A percentile compares a stretch with the other conserved stretches of the same genome.
These are phyloP conservation scores for Acronicta psi DNA, from an alignment of 2,888 invertebrate species.

Conservation along the genomic window DNA sequence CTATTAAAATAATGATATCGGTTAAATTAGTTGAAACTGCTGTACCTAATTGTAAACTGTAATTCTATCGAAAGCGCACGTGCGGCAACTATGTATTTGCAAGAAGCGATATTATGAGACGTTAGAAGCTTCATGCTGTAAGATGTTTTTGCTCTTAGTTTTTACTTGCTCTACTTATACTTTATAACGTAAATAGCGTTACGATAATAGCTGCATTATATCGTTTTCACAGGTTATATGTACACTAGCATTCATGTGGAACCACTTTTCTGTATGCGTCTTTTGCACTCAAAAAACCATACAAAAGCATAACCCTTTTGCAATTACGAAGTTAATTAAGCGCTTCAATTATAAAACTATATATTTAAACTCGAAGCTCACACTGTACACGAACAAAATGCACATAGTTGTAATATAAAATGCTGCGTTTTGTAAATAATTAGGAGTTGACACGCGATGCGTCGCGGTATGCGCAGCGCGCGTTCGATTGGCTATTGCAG, in stretches of 20 bases:
- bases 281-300: slow-evolving; percentile 26
- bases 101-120: slow-evolving; percentile 5
- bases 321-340: slow-evolving; percentile 26
- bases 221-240: slow-evolving; percentile 3
- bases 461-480: slow-evolving; percentile 34
- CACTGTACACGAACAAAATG: slow-evolving; percentile 46
- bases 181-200: slow-evolving; percentile 21
- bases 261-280: too few relatives aligned
- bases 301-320: slow-evolving; percentile 13
- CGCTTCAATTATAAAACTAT: slow-evolving; percentile 39
- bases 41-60: slow-evolving; percentile 9
- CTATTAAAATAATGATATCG: slow-evolving; percentile 18
- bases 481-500: slow-evolving; percentile 43
- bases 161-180: slow-evolving; percentile 1
- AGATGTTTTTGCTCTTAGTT: slow-evolving; percentile 21
- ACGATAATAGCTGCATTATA: slow-evolving; percentile 12
- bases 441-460: slow-evolving; percentile 47
- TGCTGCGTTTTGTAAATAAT: slow-evolving; percentile 37
- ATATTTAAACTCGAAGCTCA: slow-evolving; percentile 36
- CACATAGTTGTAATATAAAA: slow-evolving; percentile 33
- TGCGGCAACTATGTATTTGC: background rate
- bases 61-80: slow-evolving; percentile 24
- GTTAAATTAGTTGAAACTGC: slow-evolving; percentile 11
- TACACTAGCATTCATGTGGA: slow-evolving; percentile 18
- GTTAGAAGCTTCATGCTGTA: slow-evolving; percentile 2